Percentiles rank a stretch among this genome's conserved stretches.
These are phyloP conservation scores for Melanogrammus aeglefinus DNA, from an alignment of 2,797 vertebrate genomes.

Conservation along the genomic window DNA sequence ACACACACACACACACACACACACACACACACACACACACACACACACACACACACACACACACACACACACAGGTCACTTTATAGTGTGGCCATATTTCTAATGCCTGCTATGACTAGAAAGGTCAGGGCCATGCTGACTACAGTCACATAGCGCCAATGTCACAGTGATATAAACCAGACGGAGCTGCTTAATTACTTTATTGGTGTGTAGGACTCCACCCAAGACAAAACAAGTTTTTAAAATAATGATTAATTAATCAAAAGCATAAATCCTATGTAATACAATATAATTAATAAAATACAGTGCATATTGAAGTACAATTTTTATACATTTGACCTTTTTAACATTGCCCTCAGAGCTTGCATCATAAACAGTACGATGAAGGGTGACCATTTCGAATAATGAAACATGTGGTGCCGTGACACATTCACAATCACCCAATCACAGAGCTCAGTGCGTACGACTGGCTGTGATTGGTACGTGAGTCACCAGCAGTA, in stretches of 20 bases:
- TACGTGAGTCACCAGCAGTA: neutral
- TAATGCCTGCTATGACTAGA: neutral
- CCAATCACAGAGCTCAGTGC: neutral
- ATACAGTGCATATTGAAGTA: neutral
- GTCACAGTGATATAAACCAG: neutral
- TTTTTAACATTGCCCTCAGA: no score
- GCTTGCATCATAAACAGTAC: neutral
- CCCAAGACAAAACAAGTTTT: neutral
- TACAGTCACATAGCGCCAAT: neutral
- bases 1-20: constrained; percentile 1
- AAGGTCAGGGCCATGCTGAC: neutral
- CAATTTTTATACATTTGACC: neutral
- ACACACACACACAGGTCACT: constrained; percentile 1
- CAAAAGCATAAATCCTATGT: no score
- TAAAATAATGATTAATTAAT: neutral
- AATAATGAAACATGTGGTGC: neutral
- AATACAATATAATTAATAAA: neutral
- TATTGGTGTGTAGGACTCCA: neutral
- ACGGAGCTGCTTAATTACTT: neutral
- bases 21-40: neutral
- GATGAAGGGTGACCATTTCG: neutral
- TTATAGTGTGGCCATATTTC: neutral
- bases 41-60: constrained; percentile 2
- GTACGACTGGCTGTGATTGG: neutral
- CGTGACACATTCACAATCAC: neutral